Evolutionary conservation across 2,113 vertebrate genomes (phyloP), one percentile per base, ranked within the genome.

Genomic region (Esox niger): DNA sequence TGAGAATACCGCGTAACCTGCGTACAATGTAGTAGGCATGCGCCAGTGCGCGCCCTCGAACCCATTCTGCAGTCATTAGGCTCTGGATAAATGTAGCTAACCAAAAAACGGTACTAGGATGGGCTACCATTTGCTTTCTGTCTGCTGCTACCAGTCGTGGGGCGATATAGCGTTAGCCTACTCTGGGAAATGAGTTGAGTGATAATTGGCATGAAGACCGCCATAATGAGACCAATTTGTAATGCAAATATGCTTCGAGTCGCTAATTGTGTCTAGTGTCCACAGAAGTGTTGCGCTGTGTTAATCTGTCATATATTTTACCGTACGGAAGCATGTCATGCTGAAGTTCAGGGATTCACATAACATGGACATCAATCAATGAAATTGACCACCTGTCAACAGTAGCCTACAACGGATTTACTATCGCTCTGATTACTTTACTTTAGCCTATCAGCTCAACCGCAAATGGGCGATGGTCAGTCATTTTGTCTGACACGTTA

Each of bases 21-120:
- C 74, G 81, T n/a, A 71, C 76, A 82, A 67, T 70, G 56, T 2
- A 33, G 32, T 59, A 66, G 63, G 71, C 56, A 23, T 46, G 25
- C 49, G 71, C 57, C 66, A 64, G 68, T 78, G 27, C 70, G 46
- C 25, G 47, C 47, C 31, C 20, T 60, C 6, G 10, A 35, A 11
- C 26, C 17, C 3, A 13, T 8, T 4, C 5, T 27, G 3, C n/a
- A 26, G 13, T 10, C 3, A 6, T 2, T 63, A 38, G 11, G 35
- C 15, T 43, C 13, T 46, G 10, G 21, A 20, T 15, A 32, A 60
- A 29, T 17, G 10, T 31, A 32, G 30, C 15, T 31, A 32, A 33
- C 6, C 6, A 35, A 58, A 15, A 58, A 49, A 49, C 46, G 6
- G 6, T 49, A 49, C n/a, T n/a, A 49, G 15, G 17, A 17, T 49